These are phyloP conservation scores for Channa striata DNA, from an alignment of 2,797 vertebrate genomes.

Conservation along the genomic window DNA sequence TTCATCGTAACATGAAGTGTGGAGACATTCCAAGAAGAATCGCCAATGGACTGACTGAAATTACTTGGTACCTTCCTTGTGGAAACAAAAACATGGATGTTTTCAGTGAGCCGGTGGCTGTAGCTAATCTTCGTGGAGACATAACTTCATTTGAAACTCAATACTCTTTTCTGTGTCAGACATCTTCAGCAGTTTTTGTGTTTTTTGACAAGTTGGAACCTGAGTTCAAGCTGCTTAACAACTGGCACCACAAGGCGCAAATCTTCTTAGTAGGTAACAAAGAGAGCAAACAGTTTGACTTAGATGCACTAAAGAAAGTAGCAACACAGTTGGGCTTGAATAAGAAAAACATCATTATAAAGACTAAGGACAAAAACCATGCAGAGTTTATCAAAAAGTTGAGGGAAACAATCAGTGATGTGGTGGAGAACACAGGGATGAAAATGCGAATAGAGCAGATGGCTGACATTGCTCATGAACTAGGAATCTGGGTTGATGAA, in stretches of 20 bases:
- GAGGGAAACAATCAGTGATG: slow-evolving; percentile 19
- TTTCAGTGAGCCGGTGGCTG: slow-evolving; percentile 83
- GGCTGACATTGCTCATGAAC: slow-evolving; percentile 66
- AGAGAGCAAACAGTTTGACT: neutral
- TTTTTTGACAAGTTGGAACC: slow-evolving; percentile 78
- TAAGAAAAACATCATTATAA: slow-evolving; percentile 65
- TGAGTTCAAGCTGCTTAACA: slow-evolving; percentile 50
- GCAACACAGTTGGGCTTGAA: slow-evolving; percentile 49
- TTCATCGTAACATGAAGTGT: slow-evolving; percentile 75
- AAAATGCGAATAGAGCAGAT: slow-evolving; percentile 75
- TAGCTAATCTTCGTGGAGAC: slow-evolving; percentile 85
- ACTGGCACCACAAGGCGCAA: slow-evolving; percentile 44
- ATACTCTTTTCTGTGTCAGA: slow-evolving; percentile 83
- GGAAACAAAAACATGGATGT: slow-evolving; percentile 82
- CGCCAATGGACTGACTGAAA: slow-evolving; percentile 83
- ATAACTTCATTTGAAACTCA: slow-evolving; percentile 78
- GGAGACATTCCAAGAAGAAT: slow-evolving; percentile 72
- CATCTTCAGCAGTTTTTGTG: slow-evolving; percentile 86
- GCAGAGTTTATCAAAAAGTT: slow-evolving; percentile 65
- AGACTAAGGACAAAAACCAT: slow-evolving; percentile 60
- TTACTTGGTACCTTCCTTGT: slow-evolving; percentile 87
- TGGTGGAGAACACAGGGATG: slow-evolving; percentile 27
- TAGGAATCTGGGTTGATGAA: slow-evolving; percentile 84
- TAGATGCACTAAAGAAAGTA: slow-evolving; percentile 17
- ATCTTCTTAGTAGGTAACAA: slow-evolving; percentile 70